Base-by-base conservation (phyloP, 2,797 vertebrate genomes). In the Sebastes ruberrimus region DNA sequence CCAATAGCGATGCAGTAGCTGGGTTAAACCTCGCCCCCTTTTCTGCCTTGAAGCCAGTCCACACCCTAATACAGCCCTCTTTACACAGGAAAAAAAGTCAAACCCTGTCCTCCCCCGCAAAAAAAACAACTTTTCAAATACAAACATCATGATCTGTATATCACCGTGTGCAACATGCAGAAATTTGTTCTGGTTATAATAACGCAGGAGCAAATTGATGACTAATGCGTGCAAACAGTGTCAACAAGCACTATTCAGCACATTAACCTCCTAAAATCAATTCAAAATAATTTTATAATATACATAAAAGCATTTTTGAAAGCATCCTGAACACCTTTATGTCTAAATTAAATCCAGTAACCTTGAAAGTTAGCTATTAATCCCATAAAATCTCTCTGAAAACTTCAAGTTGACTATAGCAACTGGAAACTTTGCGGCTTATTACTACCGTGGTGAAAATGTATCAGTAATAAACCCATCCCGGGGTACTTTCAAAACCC, bases 1-100 rank as follows among this genome's bases (percentile, higher is more conserved):
- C 97, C 97, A 97, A 97, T 97, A 74, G 84, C 64, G 65, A 90
- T 18, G 85, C 83, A 88, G 91, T 84, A 86, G 35, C 52, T 2
- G 13, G 35, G 28, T 55, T 78, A 82, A 93, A 87, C 94, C 88
- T 81, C 88, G 13, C 95, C 95, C 86, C 87, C 65, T 72, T 75
- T 75, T 61, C 55, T 85, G 79, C 81, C 79, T 82, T 23, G 25
- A 81, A 90, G 86, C 80, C 57, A 76, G 81, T 86, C 86, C 93
- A 94, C 94, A 93, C 94, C 93, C 94, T 85, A 83, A 88, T 88
- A 78, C 82, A 90, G 83, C 55, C 65, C 28, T 32, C 55, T 75
- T 73, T 80, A 73, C 83, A 72, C 66, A 76, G 74, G 66, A 82
- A 84, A 62, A 59, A 72, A 59, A 23, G 8, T 56, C 73, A 62